Evolutionary conservation across 2,797 vertebrate species (phyloP).

Genomic region (Zenarchopterus dispar): DNA sequence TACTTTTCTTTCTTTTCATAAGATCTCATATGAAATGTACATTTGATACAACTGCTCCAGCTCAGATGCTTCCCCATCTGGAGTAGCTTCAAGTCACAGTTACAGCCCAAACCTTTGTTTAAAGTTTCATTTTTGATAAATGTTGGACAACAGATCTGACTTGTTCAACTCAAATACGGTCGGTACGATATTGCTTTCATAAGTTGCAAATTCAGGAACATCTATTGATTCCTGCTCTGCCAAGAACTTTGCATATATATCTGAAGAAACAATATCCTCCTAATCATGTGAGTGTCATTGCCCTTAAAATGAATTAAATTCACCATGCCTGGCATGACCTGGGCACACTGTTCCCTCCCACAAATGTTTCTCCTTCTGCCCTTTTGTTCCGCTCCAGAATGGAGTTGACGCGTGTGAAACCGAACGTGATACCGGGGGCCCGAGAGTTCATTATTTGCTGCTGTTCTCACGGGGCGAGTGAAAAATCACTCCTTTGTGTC

Average conservation of each 20-base stretch:
- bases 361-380: slow-evolving; percentile 69
- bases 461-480: slow-evolving; percentile 75
- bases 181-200: too few relatives aligned
- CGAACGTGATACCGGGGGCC: slow-evolving; percentile 68
- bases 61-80: not conserved
- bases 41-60: not conserved
- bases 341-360: slow-evolving; percentile 57
- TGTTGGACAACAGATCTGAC: not conserved
- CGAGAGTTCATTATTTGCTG: slow-evolving; percentile 71
- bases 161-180: not conserved
- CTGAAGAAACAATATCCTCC: slow-evolving; percentile 11
- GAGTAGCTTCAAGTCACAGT: slow-evolving; percentile 15
- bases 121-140: not conserved
- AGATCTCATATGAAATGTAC: not conserved
- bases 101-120: slow-evolving; percentile 2
- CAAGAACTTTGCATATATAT: not conserved
- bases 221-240: too few relatives aligned
- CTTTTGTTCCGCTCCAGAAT: slow-evolving; percentile 76
- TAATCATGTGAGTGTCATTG: slow-evolving; percentile 13
- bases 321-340: slow-evolving; percentile 45
- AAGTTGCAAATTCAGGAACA: too few relatives aligned
- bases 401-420: slow-evolving; percentile 75
- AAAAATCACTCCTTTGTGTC: slow-evolving; percentile 76
- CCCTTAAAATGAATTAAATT: slow-evolving; percentile 40
- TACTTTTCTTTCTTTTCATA: not conserved